Evolutionary conservation across 2,797 vertebrate species (phyloP).

Genomic region (Apogon talboti): DNA sequence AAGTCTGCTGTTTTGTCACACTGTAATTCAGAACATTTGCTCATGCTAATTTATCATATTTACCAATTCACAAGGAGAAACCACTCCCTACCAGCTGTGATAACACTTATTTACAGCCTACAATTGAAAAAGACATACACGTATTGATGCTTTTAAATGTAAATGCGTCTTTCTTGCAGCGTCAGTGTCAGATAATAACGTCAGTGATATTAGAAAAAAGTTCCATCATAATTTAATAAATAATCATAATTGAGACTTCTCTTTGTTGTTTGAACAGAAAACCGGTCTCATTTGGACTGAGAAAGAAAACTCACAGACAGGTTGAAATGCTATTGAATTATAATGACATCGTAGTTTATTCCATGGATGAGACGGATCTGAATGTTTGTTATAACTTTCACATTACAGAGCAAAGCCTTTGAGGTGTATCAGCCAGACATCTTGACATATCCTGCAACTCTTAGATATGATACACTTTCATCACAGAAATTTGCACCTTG

Average conservation of each 20-base stretch:
- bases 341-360: not conserved
- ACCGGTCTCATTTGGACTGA: not conserved
- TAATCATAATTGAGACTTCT: not conserved
- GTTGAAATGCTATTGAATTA: not conserved
- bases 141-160: not conserved
- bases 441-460: too few species aligned
- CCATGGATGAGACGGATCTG: not conserved
- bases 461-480: too few species aligned
- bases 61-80: not conserved
- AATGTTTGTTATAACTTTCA: not conserved
- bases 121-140: conserved; percentile 15
- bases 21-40: conserved; percentile 20
- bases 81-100: not conserved
- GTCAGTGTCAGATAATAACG: not conserved
- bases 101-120: conserved; percentile 8
- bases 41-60: conserved; percentile 23
- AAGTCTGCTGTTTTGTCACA: conserved; percentile 3
- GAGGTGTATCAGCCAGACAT: not conserved
- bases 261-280: not conserved
- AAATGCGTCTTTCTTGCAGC: not conserved
- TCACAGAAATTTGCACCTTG: too few species aligned
- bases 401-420: not conserved
- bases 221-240: not conserved
- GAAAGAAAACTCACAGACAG: not conserved
- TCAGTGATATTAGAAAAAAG: not conserved